A percentile compares a stretch with the other conserved stretches of the same genome.
Conservation (phyloP, 1,140 invertebrate genomes). For the Yoshiicerus persimilis region DNA sequence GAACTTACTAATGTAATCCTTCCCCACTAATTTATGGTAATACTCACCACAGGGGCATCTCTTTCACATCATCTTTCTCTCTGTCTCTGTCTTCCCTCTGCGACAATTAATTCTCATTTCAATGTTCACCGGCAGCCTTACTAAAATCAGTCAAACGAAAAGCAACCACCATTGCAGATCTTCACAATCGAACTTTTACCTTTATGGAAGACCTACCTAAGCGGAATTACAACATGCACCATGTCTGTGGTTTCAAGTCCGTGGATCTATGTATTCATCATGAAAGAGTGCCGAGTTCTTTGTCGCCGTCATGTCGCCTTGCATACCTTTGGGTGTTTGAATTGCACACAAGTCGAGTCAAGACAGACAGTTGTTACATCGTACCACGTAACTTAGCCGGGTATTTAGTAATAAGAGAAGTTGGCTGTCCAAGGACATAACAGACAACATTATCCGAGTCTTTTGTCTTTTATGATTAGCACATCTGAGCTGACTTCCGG, state of each 20-base stretch:
- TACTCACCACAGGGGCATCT: background rate
- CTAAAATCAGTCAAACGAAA: too few relatives aligned
- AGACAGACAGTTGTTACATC: background rate
- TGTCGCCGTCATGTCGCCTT: background rate
- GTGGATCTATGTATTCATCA: background rate
- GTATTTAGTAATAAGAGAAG: background rate
- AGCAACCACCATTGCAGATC: background rate
- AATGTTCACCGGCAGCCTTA: background rate
- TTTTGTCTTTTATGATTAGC: background rate
- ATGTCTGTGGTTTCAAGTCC: too few relatives aligned
- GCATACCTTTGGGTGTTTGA: background rate
- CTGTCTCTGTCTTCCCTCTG: background rate
- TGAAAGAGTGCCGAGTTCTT: background rate
- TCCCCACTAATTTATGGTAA: conserved; percentile 10
- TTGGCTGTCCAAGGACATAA: background rate
- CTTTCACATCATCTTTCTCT: background rate
- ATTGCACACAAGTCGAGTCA: background rate
- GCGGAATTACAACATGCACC: too few relatives aligned
- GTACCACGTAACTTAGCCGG: background rate
- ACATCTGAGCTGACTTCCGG: background rate
- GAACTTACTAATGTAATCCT: background rate
- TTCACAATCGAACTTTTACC: too few relatives aligned
- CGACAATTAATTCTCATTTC: background rate
- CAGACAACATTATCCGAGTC: background rate
- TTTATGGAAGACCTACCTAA: too few relatives aligned